Evolutionary conservation across 2,113 vertebrate genomes (phyloP).

Genomic region (Myotis lucifugus): DNA sequence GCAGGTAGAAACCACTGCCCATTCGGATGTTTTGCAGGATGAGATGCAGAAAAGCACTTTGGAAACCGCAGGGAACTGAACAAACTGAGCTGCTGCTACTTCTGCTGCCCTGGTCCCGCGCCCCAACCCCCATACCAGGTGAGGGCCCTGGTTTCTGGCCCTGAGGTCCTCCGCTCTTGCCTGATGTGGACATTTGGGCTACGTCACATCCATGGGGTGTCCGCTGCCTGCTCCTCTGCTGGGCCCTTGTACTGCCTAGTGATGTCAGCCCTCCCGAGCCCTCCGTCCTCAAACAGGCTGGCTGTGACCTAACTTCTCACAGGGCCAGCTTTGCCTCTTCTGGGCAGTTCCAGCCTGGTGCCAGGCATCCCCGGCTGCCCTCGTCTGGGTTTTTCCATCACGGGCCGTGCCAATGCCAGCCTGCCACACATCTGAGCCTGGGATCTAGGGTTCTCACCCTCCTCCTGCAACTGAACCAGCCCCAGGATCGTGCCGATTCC

Average conservation of each 20-base stretch:
- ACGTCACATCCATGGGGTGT: not conserved
- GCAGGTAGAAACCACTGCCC: no score
- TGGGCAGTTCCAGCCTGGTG: accelerated
- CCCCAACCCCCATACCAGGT: accelerated
- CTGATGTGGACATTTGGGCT: not conserved
- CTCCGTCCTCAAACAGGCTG: not conserved
- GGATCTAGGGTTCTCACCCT: not conserved
- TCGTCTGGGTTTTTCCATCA: not conserved
- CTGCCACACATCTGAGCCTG: not conserved
- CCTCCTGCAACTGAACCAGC: not conserved
- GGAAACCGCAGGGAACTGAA: not conserved
- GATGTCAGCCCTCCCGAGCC: not conserved
- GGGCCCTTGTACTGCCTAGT: no score
- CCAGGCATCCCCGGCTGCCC: not conserved
- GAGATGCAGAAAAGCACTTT: not conserved
- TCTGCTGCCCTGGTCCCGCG: not conserved
- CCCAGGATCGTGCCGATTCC: not conserved
- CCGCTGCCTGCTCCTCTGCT: not conserved
- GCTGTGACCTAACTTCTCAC: not conserved
- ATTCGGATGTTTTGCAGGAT: not conserved
- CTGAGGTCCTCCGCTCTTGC: not conserved
- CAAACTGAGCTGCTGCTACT: not conserved
- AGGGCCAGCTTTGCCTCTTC: no score
- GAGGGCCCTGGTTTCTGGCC: not conserved
- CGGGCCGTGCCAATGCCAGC: no score